Evolutionary conservation across 2,797 vertebrate species (phyloP), one percentile per base, ranked within the genome.

Genomic region (Octomys mimax): DNA sequence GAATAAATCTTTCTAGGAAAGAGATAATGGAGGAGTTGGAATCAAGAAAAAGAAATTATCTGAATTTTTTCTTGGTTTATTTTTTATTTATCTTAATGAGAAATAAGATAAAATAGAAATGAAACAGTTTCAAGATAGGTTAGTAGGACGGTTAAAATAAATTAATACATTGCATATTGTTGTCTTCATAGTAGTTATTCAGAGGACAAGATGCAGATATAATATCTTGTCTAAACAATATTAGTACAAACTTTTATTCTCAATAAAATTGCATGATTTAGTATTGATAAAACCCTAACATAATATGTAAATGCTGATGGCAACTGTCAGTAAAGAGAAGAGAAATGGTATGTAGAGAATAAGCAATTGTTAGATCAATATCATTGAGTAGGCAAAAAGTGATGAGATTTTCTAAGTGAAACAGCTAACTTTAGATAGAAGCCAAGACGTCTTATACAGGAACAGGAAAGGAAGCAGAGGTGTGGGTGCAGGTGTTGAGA

Each of bases 391-490:
- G 42, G 54, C 61, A 79, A 87, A 88, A 71, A n/a, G 11, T 39
- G 31, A 66, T 71, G 82, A 79, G 54, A 62, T 28, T 61, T 78
- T 68, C 71, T n/a, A 57, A 92, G 52, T 14, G 59, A 42, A 89
- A n/a, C 90, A 89, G 64, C 4, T 14, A 85, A 49, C 4, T 96
- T 93, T 89, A 21, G 5, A 71, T 9, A 61, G 39, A 96, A 68
- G 70, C 57, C 31, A 87, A 73, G 39, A 75, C 66, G 11, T 64
- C 90, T 91, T 59, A 4, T 31, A 33, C 2, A 59, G 57, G 36
- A 81, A 87, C 22, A 62, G 42, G n/a, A 54, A 46, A 92, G 91
- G 85, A 89, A 75, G 36, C 64, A 71, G 71, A 68, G 46, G 22
- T 62, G 54, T 31, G 13, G 39, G 36, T 82, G 42, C 62, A 81